These are phyloP conservation scores for Protobothrops flavoviridis DNA, from an alignment of 2,113 vertebrate genomes.

Conservation along the genomic window DNA sequence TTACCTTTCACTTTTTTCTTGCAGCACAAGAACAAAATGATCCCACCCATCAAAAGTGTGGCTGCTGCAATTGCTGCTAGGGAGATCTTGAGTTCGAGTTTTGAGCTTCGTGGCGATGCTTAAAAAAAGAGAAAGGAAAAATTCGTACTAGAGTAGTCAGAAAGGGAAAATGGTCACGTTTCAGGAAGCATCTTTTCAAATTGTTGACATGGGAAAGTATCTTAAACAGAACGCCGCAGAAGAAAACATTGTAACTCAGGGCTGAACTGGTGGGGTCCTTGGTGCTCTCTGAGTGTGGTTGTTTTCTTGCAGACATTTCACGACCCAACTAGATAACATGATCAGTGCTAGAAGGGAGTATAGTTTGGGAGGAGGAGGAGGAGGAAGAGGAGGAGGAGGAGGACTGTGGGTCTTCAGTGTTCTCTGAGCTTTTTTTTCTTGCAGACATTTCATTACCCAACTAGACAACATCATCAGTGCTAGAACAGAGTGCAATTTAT, in stretches of 20 bases:
- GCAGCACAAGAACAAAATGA: background rate
- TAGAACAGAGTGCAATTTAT: background rate
- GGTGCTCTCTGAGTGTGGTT: background rate
- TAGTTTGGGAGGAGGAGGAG: too few relatives aligned
- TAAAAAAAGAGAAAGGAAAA: background rate
- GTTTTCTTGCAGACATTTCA: too few relatives aligned
- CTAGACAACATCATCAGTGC: too few relatives aligned
- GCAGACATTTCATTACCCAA: too few relatives aligned
- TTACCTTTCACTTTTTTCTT: slow-evolving; percentile 37
- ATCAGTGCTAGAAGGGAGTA: too few relatives aligned
- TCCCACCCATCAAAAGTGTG: background rate
- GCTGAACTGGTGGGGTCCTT: background rate
- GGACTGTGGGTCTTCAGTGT: too few relatives aligned
- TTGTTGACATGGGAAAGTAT: background rate
- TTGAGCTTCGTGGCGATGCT: background rate
- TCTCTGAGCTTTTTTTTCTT: background rate
- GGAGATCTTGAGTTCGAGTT: background rate
- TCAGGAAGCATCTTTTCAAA: background rate
- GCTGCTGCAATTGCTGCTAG: background rate
- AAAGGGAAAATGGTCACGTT: background rate
- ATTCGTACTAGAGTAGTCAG: too few relatives aligned
- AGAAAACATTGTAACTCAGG: background rate
- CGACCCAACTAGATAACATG: too few relatives aligned
- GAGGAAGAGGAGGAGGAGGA: too few relatives aligned
- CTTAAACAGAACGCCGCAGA: accelerated